phyloP scores from a whole-genome alignment of 2,113 vertebrate species.

The Carassius gibelio region DNA sequence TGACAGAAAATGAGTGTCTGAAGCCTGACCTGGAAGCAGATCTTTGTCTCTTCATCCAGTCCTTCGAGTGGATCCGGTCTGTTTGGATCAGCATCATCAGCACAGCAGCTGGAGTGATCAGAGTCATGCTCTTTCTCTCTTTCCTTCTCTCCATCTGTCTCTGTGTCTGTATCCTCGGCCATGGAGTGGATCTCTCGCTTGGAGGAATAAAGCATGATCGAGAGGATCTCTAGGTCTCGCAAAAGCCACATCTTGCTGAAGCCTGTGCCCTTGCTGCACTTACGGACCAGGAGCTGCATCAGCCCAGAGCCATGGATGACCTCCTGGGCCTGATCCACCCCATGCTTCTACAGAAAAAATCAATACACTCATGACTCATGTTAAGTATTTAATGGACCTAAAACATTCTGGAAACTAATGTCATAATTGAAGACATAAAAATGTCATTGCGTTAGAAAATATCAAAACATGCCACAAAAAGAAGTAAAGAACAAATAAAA shows the following conservation, averaged over 20 bases:
- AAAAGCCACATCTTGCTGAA: constrained; percentile 98
- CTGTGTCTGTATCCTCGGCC: constrained; percentile 77
- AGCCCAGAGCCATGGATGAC: constrained; percentile 87
- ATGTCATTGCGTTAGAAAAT: too few species aligned
- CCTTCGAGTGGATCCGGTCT: constrained; percentile 89
- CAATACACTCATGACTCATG: not conserved
- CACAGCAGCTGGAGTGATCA: constrained; percentile 73
- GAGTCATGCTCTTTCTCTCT: constrained; percentile 84
- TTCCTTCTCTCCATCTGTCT: constrained; percentile 65
- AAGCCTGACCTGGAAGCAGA: constrained; percentile 91
- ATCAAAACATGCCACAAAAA: too few species aligned
- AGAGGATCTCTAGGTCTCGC: constrained; percentile 93
- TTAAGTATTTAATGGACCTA: not conserved
- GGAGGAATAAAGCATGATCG: constrained; percentile 95
- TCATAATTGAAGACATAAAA: too few species aligned
- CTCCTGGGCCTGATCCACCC: constrained; percentile 83
- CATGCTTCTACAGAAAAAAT: constrained; percentile 77
- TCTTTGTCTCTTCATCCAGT: constrained; percentile 94
- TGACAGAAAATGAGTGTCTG: not conserved
- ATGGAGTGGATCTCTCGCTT: constrained; percentile 88
- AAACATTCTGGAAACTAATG: not conserved
- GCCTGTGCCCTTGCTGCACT: constrained; percentile 96
- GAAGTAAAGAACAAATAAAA: too few species aligned
- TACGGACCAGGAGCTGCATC: constrained; percentile 91
- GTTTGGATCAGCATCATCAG: constrained; percentile 79